Percentiles rank a stretch among this genome's conserved stretches.
Evolutionary conservation across 2,888 invertebrate genomes (phyloP).

Genomic region (Lissocephala sabroskyi): DNA sequence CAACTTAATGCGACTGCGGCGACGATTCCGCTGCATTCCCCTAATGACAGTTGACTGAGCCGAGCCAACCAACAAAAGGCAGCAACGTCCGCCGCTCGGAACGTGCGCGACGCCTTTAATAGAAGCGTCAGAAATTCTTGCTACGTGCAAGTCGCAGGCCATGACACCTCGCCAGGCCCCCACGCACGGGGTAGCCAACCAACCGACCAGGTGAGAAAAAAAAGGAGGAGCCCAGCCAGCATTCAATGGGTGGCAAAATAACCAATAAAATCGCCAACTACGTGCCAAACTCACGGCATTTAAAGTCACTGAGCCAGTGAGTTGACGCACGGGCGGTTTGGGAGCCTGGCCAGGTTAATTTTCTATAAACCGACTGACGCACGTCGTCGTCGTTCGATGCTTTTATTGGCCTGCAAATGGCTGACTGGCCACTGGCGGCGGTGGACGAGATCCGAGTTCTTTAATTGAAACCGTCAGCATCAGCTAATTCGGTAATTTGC

Average conservation of each 20-base stretch:
- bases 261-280: slow-evolving; percentile 4
- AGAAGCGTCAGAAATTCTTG: slow-evolving; percentile 17
- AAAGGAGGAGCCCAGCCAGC: too few species aligned
- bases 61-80: slow-evolving; percentile 1
- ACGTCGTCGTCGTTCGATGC: slow-evolving; percentile 54
- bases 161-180: not conserved
- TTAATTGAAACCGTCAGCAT: slow-evolving; percentile 58
- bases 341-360: slow-evolving; percentile 53
- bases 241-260: slow-evolving; percentile 1
- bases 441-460: slow-evolving; percentile 17
- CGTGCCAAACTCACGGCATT: slow-evolving; percentile 4
- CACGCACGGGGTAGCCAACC: slow-evolving; percentile 9
- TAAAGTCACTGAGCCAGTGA: not conserved
- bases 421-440: not conserved
- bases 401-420: slow-evolving; percentile 39
- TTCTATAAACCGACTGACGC: slow-evolving; percentile 50
- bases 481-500: slow-evolving; percentile 60
- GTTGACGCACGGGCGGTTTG: slow-evolving; percentile 13
- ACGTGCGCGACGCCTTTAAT: slow-evolving; percentile 20
- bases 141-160: slow-evolving; percentile 23
- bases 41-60: slow-evolving; percentile 49
- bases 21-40: too few species aligned
- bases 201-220: not conserved
- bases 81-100: not conserved
- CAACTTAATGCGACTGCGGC: slow-evolving; percentile 41